Percentiles rank a stretch among this genome's conserved stretches.
Conservation (phyloP, 2,888 invertebrate species). For the Aphodius sticticus region DNA sequence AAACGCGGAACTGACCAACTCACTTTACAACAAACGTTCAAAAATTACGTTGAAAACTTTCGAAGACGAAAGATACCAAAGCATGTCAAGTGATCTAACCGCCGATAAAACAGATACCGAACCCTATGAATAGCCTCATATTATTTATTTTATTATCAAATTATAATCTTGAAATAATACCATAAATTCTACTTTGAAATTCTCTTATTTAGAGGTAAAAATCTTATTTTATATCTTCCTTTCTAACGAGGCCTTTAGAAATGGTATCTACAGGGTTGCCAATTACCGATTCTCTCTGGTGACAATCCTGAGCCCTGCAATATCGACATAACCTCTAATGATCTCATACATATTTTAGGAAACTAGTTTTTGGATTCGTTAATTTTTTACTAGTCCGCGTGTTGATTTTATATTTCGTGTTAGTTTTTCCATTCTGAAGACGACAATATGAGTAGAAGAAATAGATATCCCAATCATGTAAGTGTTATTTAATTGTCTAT, state of each 20-base stretch:
- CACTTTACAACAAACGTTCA: background rate
- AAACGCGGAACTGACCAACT: background rate
- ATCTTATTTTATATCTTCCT: background rate
- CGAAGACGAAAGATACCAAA: background rate
- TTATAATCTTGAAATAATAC: too few species aligned
- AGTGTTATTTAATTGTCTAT: background rate
- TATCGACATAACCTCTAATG: background rate
- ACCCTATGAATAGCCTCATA: background rate
- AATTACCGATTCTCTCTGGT: too few species aligned
- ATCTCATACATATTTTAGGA: background rate
- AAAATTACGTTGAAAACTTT: background rate
- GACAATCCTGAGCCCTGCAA: background rate
- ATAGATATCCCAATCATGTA: background rate
- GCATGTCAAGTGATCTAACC: background rate
- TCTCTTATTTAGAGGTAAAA: background rate
- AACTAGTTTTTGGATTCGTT: background rate
- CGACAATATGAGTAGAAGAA: background rate
- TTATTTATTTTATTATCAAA: background rate
- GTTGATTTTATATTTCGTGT: background rate
- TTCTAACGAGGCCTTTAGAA: background rate
- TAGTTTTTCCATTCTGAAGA: background rate
- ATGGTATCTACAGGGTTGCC: too few species aligned
- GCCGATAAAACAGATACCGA: background rate
- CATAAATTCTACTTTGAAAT: too few species aligned
- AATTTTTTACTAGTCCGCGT: background rate